These are phyloP conservation scores for Jaculus jaculus DNA, from an alignment of 2,113 vertebrate genomes.

Conservation along the genomic window DNA sequence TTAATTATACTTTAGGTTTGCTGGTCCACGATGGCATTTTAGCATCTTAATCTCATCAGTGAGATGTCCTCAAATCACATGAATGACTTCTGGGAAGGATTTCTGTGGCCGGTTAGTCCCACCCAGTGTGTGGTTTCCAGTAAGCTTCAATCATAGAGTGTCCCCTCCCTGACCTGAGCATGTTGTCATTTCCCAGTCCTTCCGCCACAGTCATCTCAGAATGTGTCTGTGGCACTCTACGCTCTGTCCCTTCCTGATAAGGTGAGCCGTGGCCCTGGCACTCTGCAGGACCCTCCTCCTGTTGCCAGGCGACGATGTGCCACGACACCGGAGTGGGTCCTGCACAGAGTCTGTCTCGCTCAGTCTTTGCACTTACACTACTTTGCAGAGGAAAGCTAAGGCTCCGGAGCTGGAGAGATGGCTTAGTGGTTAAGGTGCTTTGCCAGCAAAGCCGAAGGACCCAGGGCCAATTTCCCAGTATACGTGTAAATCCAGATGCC, in stretches of 20 bases:
- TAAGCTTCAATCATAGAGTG: constrained; percentile 76
- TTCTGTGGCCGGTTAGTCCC: constrained; percentile 66
- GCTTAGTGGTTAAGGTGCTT: too few species aligned
- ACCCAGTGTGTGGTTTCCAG: constrained; percentile 73
- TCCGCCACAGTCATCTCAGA: constrained; percentile 41
- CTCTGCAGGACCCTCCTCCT: neutral
- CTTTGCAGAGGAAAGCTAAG: neutral
- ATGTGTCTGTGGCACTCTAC: constrained; percentile 1
- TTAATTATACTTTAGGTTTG: constrained; percentile 59
- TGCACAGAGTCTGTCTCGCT: neutral
- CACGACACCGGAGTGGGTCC: neutral
- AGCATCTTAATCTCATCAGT: constrained; percentile 73
- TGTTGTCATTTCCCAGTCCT: constrained; percentile 69
- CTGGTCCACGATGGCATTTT: constrained; percentile 40
- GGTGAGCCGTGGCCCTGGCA: neutral
- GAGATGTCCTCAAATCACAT: constrained; percentile 69
- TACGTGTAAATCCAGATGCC: too few species aligned
- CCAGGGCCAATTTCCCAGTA: too few species aligned
- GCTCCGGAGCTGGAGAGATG: too few species aligned
- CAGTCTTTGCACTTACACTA: neutral
- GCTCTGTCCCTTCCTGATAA: neutral
- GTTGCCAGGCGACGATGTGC: neutral
- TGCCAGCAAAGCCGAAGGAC: too few species aligned
- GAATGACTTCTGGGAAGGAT: constrained; percentile 76
- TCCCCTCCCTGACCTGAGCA: constrained; percentile 69